These are phyloP conservation scores for Acleris laterana DNA, from an alignment of 2,888 invertebrate species.

Conservation along the genomic window DNA sequence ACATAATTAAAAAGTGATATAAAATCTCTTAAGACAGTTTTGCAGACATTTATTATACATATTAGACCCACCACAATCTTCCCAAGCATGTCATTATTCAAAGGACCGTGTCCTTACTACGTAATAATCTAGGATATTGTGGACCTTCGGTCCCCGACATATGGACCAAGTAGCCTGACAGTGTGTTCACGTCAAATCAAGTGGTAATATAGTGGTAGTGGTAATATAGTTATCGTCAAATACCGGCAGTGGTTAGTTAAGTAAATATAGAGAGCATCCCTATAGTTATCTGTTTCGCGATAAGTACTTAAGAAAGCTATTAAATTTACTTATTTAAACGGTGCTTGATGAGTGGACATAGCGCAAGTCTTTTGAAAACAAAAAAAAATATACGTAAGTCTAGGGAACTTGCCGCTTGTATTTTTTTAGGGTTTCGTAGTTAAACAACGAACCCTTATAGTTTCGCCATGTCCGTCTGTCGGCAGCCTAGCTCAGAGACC, in stretches of 20 bases:
- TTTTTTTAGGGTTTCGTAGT: no score
- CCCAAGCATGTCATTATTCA: not conserved
- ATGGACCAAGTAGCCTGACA: no score
- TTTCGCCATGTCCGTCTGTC: no score
- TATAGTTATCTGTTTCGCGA: slow-evolving; percentile 19
- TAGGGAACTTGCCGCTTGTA: no score
- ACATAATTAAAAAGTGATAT: slow-evolving; percentile 10
- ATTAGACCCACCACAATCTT: not conserved
- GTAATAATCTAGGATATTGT: no score
- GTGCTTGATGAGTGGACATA: not conserved
- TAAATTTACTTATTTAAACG: no score
- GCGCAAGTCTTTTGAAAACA: not conserved
- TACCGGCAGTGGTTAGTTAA: slow-evolving; percentile 9
- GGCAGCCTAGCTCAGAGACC: no score
- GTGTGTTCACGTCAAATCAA: not conserved
- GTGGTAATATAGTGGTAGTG: not conserved
- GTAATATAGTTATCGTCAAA: not conserved
- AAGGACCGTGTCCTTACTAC: not conserved
- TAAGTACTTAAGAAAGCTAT: not conserved
- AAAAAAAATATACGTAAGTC: not conserved
- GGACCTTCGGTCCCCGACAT: no score
- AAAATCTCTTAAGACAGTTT: slow-evolving; percentile 17
- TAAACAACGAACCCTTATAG: no score
- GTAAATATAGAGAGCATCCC: slow-evolving; percentile 7
- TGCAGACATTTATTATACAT: slow-evolving; percentile 4